These are phyloP conservation scores for Drosophila maculinotata DNA, from an alignment of 2,888 invertebrate species.

Conservation along the genomic window DNA sequence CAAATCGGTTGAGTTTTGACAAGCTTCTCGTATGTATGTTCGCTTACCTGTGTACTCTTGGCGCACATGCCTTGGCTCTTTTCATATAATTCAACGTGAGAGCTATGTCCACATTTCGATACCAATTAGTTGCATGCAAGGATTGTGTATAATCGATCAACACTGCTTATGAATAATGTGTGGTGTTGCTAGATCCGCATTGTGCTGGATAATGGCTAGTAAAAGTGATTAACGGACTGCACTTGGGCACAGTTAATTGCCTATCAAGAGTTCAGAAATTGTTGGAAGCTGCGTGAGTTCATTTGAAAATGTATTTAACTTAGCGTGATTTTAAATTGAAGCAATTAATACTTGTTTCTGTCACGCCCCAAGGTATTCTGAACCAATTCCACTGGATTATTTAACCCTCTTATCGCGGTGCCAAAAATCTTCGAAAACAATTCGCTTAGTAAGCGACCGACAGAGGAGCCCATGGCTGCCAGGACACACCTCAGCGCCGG, in stretches of 20 bases:
- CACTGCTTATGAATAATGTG: slow-evolving; percentile 66
- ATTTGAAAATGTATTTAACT: slow-evolving; percentile 56
- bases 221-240: slow-evolving; percentile 52
- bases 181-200: slow-evolving; percentile 1
- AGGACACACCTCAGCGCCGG: slow-evolving; percentile 1
- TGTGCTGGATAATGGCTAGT: slow-evolving; percentile 25
- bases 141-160: slow-evolving; percentile 16
- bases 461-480: background rate
- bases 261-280: slow-evolving; percentile 31
- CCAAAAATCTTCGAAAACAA: slow-evolving; percentile 44
- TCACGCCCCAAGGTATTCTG: slow-evolving; percentile 39
- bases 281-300: slow-evolving; percentile 19
- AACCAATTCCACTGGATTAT: slow-evolving; percentile 51
- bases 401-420: slow-evolving; percentile 41
- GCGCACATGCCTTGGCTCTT: background rate
- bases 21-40: background rate
- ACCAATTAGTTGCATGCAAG: slow-evolving; percentile 36
- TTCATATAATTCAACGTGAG: background rate
- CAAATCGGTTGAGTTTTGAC: no score
- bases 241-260: slow-evolving; percentile 44
- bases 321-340: slow-evolving; percentile 46
- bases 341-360: slow-evolving; percentile 56
- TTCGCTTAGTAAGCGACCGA: slow-evolving; percentile 16
- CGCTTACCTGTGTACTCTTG: background rate
- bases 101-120: slow-evolving; percentile 20